phyloP scores from a whole-genome alignment of 2,797 vertebrate species.

The Acrocephalus scirpaceus region DNA sequence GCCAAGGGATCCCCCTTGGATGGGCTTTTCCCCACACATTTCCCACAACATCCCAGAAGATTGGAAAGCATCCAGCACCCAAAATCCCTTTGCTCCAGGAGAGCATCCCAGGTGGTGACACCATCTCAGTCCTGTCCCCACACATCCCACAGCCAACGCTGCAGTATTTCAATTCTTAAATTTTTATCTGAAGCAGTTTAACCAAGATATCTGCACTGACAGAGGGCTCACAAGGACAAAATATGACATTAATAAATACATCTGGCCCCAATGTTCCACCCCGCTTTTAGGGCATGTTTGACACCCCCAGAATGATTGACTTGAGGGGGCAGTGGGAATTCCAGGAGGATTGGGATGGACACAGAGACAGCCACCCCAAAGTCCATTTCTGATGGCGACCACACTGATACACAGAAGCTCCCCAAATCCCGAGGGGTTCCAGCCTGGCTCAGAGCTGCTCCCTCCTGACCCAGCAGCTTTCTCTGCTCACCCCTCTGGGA shows the following conservation, averaged over 20 bases:
- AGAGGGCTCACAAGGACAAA: background rate
- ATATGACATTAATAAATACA: fast-evolving
- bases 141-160: background rate
- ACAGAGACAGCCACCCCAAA: background rate
- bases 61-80: background rate
- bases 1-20: background rate
- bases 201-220: background rate
- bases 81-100: background rate
- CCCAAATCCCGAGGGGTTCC: background rate
- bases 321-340: background rate
- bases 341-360: background rate
- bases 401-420: background rate
- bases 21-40: background rate
- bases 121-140: fast-evolving
- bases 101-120: fast-evolving
- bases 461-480: background rate
- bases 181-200: background rate
- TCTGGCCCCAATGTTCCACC: background rate
- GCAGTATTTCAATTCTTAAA: fast-evolving
- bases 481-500: background rate
- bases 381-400: fast-evolving
- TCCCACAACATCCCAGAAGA: background rate
- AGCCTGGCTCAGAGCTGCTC: background rate
- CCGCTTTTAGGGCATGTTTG: fast-evolving
- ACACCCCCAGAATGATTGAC: background rate